Evolutionary conservation across 2,113 vertebrate species (phyloP).

Genomic region (Tychaedon coryphoeus): DNA sequence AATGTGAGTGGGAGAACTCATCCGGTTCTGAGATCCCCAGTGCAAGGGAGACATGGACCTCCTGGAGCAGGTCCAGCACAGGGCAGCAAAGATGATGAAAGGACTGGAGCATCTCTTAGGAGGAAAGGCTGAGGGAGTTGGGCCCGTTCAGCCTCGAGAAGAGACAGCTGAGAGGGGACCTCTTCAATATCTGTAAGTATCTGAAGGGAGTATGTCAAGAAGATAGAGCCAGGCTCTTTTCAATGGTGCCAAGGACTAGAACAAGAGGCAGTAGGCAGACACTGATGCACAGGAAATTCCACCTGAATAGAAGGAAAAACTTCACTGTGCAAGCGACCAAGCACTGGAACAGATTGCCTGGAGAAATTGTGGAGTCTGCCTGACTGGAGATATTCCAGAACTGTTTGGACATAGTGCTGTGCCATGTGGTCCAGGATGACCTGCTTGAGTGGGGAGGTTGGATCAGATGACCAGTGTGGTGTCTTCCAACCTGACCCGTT

Average conservation of each 20-base stretch:
- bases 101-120: neutral
- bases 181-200: neutral
- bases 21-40: neutral
- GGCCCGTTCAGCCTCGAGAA: neutral
- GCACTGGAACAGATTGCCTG: neutral
- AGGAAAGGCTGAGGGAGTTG: neutral
- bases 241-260: neutral
- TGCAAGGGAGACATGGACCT: neutral
- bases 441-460: neutral
- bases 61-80: neutral
- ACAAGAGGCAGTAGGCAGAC: neutral
- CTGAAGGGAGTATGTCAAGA: neutral
- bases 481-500: neutral
- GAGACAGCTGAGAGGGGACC: neutral
- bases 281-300: neutral
- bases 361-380: neutral
- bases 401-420: neutral
- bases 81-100: too few relatives aligned
- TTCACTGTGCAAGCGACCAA: rapidly evolving
- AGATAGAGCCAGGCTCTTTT: neutral
- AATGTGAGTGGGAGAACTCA: rapidly evolving
- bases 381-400: neutral
- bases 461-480: neutral
- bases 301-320: neutral
- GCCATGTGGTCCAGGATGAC: neutral